Base-by-base conservation (phyloP, 1,140 invertebrate genomes). In the Pseudomyrmex pallidus region DNA sequence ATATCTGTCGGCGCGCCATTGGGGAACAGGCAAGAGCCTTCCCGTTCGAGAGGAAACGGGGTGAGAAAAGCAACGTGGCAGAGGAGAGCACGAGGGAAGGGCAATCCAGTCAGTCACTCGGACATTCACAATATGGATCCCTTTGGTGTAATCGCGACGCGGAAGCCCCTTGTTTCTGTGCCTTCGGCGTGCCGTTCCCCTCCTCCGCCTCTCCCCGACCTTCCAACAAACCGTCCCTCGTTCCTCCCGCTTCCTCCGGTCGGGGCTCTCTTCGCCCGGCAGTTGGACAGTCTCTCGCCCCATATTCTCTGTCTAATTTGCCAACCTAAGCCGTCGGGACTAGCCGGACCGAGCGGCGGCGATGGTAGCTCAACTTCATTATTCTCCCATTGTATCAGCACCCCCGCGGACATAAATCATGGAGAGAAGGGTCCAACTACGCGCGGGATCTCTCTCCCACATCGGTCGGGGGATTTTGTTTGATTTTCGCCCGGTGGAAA, bases 331-430 rank as follows among this genome's bases (percentile, higher is more conserved):
- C 89, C 89, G 85, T 85, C 85, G 88, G 74, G 88, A 90, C 88
- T 72, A 78, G 73, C 73, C 84, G 85, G 89, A 86, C 83, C 87
- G 85, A 88, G 73, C 85, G 64, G 74, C 82, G 61, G 73, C 82
- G 68, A 85, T 70, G 80, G 82, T 86, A 61, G 85, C 83, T 80
- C 88, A 87, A 91, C 91, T 90, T 91, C 90, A 91, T 91, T 91
- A 91, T 91, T 91, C 89, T 91, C 72, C 90, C 89, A 91, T 91
- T 91, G 89, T 90, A 87, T 89, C 86, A 88, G 89, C 88, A 87
- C 90, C 89, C 89, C 89, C 74, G 84, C 84, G 85, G 85, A 91
- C 86, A 91, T 91, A 91, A 91, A 91, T 91, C 91, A 91, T 90
- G 87, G 72, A 85, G 35, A 35, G 35, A 35, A 35, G 88, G 80